Base-by-base conservation (phyloP, 2,113 vertebrate species). In the Dermatemys mawii region DNA sequence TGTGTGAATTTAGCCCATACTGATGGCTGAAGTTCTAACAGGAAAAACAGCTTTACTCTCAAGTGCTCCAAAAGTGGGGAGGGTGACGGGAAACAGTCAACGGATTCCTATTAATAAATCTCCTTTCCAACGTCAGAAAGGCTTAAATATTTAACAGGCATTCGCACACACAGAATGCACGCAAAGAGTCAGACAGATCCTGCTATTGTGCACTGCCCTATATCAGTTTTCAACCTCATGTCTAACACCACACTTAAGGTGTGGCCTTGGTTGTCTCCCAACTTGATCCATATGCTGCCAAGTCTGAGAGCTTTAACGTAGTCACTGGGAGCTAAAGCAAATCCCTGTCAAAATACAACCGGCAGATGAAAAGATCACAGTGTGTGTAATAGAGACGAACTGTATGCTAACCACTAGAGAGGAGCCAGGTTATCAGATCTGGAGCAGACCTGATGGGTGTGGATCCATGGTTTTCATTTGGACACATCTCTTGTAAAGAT, bases 61-160 rank as follows among this genome's bases (percentile, higher is more conserved):
- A 78, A 92, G 49, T 78, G 89, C 86, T 97, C 60, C 83, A 95
- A 93, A 97, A 93, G 44, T 91, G 90, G 84, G 81, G 53, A 63
- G 96, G 86, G 44, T 93, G 93, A 80, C 76, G 49, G 79, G 35
- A 73, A 83, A 81, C 24, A 55, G 73, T 94, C 78, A 83, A 90
- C 95, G 94, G 94, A 93, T 89, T 90, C 92, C 32, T 24, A n/a
- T 26, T 94, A 81, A 96, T 89, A 94, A 86, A 92, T 90, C 90
- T 94, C 89, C 82, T 94, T 84, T 96, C 94, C 95, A 88, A 89
- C 95, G 78, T 83, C 55, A 93, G 93, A 96, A 94, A 92, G 89
- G 84, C 82, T 81, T 91, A 86, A 84, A 48, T 95, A 85, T 90
- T 88, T 94, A 96, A 81, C 82, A 84, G n/a, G 80, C 32, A n/a